phyloP scores from a whole-genome alignment of 2,113 vertebrate species.

The Aramus guarauna region DNA sequence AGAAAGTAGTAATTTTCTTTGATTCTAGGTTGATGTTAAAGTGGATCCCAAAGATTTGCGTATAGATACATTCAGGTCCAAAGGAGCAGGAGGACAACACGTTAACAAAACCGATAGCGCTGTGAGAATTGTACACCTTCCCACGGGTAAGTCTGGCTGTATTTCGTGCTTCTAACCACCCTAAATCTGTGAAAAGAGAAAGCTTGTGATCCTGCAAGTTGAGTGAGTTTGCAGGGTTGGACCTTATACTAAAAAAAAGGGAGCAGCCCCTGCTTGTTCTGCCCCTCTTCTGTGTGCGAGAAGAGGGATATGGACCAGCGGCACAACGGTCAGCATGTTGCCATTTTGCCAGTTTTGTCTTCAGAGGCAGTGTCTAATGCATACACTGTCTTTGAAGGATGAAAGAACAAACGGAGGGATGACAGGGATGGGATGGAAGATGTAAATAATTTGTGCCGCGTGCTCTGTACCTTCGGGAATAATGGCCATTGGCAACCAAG shows the following conservation, averaged over 20 bases:
- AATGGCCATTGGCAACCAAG: not conserved
- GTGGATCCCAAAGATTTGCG: constrained; percentile 86
- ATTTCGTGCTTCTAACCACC: not conserved
- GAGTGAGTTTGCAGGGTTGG: not conserved
- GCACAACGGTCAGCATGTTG: not conserved
- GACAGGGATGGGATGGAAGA: not conserved
- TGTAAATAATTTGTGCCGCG: not conserved
- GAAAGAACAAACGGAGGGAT: not conserved
- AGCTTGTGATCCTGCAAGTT: not conserved
- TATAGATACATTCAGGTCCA: constrained; percentile 89
- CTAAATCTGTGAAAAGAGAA: not conserved
- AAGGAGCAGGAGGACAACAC: constrained; percentile 90
- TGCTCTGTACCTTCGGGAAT: not conserved
- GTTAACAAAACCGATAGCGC: constrained; percentile 96
- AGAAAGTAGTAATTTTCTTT: not conserved
- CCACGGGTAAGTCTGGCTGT: constrained; percentile 79
- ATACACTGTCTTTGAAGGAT: not conserved
- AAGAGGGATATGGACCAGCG: not conserved
- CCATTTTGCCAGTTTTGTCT: not conserved
- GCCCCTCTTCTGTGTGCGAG: not conserved
- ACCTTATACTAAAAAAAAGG: not conserved
- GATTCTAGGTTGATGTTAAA: constrained; percentile 82
- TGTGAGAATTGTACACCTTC: constrained; percentile 88
- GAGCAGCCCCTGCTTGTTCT: not conserved
- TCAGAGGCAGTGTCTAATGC: not conserved